Evolutionary conservation across 2,888 invertebrate species (phyloP).

Genomic region (Agriopis aurantiaria): DNA sequence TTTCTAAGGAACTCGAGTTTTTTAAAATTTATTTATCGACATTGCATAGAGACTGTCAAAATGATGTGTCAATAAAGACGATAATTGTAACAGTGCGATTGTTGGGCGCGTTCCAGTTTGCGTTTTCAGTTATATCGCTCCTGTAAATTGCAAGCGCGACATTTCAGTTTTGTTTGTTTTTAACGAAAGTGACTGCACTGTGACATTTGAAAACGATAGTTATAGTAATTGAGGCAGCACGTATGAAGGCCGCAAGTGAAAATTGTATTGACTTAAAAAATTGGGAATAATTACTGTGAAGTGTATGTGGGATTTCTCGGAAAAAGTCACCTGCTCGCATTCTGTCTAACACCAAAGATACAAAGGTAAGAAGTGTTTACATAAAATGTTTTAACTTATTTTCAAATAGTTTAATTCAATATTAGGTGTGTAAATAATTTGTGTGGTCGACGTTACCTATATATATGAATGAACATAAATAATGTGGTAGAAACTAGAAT

Average conservation of each 20-base stretch:
- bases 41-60: slow-evolving; percentile 44
- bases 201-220: slow-evolving; percentile 79
- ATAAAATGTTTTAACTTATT: slow-evolving; percentile 41
- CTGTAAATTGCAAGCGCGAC: slow-evolving; percentile 64
- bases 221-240: slow-evolving; percentile 64
- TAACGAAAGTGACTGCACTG: slow-evolving; percentile 78
- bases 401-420: slow-evolving; percentile 40
- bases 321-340: slow-evolving; percentile 51
- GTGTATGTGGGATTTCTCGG: slow-evolving; percentile 78
- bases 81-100: slow-evolving; percentile 59
- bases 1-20: slow-evolving; percentile 39
- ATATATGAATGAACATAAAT: background rate
- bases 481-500: background rate
- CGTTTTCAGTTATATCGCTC: slow-evolving; percentile 71
- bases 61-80: slow-evolving; percentile 56
- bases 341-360: slow-evolving; percentile 74
- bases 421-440: slow-evolving; percentile 24
- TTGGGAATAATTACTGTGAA: slow-evolving; percentile 65
- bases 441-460: background rate
- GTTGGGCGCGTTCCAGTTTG: slow-evolving; percentile 69
- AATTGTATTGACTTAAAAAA: slow-evolving; percentile 63
- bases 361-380: slow-evolving; percentile 69
- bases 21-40: slow-evolving; percentile 37
- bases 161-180: slow-evolving; percentile 65
- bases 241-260: slow-evolving; percentile 64